Evolutionary conservation across 35 echinoderm and acorn worm genomes (phyloP).

Genomic region (Heliocidaris erythrogramma): DNA sequence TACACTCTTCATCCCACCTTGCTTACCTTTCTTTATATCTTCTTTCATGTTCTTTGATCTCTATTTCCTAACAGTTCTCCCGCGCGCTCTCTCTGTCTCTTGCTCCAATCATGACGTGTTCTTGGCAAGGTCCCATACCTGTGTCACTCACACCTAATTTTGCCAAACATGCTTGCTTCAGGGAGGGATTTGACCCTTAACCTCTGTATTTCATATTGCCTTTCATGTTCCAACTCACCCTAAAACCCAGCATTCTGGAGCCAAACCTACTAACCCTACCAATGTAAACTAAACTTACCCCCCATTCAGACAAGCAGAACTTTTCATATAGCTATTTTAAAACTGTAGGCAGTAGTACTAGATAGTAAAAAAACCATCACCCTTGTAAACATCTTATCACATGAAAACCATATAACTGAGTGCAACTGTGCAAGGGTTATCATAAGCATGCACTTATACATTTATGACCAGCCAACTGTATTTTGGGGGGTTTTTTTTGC

Average conservation of each 20-base stretch:
- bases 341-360: neutral
- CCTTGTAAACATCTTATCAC: too few relatives aligned
- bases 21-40: neutral
- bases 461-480: neutral
- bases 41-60: neutral
- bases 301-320: neutral
- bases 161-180: constrained; percentile 16
- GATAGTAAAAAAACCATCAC: neutral
- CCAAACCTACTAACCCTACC: constrained; percentile 1
- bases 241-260: neutral
- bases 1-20: neutral
- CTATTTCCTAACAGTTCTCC: too few relatives aligned
- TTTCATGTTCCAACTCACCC: neutral
- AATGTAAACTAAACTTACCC: neutral
- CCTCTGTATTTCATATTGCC: constrained; percentile 9
- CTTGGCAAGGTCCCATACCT: neutral
- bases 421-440: neutral
- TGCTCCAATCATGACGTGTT: neutral
- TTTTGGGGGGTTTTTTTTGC: too few relatives aligned
- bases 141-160: neutral
- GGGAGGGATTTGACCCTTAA: constrained; percentile 8
- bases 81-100: neutral
- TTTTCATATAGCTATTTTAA: neutral
- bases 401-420: too few relatives aligned
- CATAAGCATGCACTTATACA: neutral